Evolutionary conservation across 2,113 vertebrate species (phyloP).

Genomic region (Reinhardtius hippoglossoides): DNA sequence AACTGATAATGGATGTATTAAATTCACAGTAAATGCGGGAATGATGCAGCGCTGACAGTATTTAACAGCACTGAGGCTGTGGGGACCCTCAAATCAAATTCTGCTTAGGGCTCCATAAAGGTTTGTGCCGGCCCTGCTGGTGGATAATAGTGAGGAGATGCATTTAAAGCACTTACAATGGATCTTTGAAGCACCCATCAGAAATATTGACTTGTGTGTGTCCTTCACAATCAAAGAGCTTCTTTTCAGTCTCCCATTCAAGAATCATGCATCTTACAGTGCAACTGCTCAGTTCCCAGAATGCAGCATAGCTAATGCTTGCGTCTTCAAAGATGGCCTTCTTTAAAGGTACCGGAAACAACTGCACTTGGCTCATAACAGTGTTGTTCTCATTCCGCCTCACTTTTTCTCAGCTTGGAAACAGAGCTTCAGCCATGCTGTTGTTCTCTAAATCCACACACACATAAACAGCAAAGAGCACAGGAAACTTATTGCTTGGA

Average conservation of each 20-base stretch:
- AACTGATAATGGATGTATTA: too few species aligned
- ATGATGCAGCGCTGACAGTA: too few species aligned
- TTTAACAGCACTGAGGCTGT: background rate
- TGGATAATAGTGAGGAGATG: background rate
- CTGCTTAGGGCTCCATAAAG: background rate
- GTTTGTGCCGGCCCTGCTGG: background rate
- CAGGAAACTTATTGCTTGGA: conserved; percentile 1
- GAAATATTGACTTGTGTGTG: conserved; percentile 8
- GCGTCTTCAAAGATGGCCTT: conserved; percentile 7
- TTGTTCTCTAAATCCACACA: conserved; percentile 35
- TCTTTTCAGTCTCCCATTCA: conserved; percentile 42
- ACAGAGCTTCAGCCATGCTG: background rate
- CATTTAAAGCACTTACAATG: conserved; percentile 12
- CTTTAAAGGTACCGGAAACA: conserved; percentile 5
- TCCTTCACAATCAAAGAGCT: conserved; percentile 41
- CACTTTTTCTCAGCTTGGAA: conserved; percentile 19
- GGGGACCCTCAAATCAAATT: background rate
- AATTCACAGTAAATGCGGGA: too few species aligned
- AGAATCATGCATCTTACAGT: conserved; percentile 2
- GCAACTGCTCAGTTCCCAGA: conserved; percentile 23
- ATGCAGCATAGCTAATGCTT: conserved; percentile 8
- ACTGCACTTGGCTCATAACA: background rate
- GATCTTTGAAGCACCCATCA: conserved; percentile 7
- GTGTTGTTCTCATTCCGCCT: conserved; percentile 3
- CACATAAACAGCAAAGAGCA: conserved; percentile 21